Evolutionary conservation across 1,140 invertebrate species (phyloP).

Genomic region (Ganaspis sp.): DNA sequence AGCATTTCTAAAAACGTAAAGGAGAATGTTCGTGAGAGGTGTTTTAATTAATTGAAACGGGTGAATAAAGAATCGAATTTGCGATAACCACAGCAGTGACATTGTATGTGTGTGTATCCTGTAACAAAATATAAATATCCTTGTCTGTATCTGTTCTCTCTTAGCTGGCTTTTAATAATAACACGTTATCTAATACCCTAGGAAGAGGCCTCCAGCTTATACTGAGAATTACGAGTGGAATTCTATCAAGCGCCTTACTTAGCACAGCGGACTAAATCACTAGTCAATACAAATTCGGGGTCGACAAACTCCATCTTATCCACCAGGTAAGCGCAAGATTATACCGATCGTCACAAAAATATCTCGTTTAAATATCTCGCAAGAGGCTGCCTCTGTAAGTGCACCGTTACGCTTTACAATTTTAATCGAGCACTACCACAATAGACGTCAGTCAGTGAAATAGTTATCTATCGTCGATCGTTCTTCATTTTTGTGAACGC

Average conservation of each 20-base stretch:
- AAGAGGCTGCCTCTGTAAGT: conserved; percentile 23
- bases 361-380: conserved; percentile 59
- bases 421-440: conserved; percentile 16
- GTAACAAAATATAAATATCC: conserved; percentile 78
- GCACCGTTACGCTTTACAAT: conserved; percentile 24
- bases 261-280: conserved; percentile 26
- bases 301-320: conserved; percentile 20
- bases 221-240: conserved; percentile 55
- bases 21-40: no score
- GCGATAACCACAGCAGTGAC: conserved; percentile 62
- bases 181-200: conserved; percentile 69
- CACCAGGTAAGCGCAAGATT: conserved; percentile 51
- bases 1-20: no score
- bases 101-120: conserved; percentile 66
- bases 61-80: conserved; percentile 41
- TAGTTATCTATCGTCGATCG: conserved; percentile 32
- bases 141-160: conserved; percentile 69
- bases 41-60: no score
- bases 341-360: conserved; percentile 73
- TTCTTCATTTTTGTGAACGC: conserved; percentile 43
- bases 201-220: conserved; percentile 62
- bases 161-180: conserved; percentile 71
- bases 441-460: conserved; percentile 24
- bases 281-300: conserved; percentile 21
- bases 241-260: conserved; percentile 25